These are phyloP conservation scores for Linnaemya tessellans DNA, from an alignment of 2,888 invertebrate species.

Conservation along the genomic window DNA sequence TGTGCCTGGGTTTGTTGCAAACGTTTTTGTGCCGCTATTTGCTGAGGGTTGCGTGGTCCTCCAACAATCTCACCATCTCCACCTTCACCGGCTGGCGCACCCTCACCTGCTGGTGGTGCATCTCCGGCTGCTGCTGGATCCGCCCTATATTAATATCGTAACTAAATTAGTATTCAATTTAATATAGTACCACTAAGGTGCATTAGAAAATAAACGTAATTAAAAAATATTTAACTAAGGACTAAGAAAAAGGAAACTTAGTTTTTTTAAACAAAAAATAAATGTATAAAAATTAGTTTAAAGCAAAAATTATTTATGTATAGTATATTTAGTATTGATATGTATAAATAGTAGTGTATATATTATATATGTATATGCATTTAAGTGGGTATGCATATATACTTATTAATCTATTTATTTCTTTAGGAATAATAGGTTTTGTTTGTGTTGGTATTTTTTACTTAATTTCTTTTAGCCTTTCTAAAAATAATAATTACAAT, in stretches of 20 bases:
- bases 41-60: constrained; percentile 93
- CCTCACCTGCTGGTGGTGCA: constrained; percentile 85
- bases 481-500: constrained; percentile 39
- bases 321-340: constrained; percentile 12
- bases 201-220: constrained; percentile 36
- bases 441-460: constrained; percentile 12
- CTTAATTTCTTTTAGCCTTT: constrained; percentile 54
- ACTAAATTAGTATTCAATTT: constrained; percentile 11
- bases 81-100: constrained; percentile 87
- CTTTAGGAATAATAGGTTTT: constrained; percentile 26
- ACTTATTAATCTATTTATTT: background rate
- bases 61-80: constrained; percentile 91
- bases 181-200: constrained; percentile 9
- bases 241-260: constrained; percentile 27
- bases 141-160: constrained; percentile 77
- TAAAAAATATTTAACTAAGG: constrained; percentile 30
- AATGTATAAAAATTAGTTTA: constrained; percentile 17
- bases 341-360: constrained; percentile 22
- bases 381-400: constrained; percentile 8
- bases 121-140: constrained; percentile 82
- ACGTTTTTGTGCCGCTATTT: constrained; percentile 92
- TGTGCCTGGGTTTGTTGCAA: constrained; percentile 93
- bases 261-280: constrained; percentile 21
- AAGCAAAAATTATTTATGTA: constrained; percentile 18
- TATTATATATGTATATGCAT: constrained; percentile 16